phyloP scores from a whole-genome alignment of 2,888 invertebrate species.

The Heliconius cydno region DNA sequence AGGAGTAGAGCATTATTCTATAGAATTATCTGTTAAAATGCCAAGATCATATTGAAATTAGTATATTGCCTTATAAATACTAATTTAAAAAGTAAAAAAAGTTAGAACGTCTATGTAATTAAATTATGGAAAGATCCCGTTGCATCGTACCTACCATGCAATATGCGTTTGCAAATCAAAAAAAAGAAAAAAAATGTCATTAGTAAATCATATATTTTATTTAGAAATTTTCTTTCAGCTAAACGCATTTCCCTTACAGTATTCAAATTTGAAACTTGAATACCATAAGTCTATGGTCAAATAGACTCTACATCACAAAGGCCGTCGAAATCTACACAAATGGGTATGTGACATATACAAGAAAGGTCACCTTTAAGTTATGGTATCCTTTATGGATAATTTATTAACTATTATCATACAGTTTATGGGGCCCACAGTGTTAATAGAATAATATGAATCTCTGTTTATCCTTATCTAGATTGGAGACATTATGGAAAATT shows the following conservation, averaged over 20 bases:
- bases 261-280: background rate
- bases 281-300: background rate
- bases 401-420: conserved; percentile 21
- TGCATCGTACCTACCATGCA: background rate
- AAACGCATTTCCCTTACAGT: background rate
- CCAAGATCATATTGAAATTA: too few species aligned
- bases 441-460: conserved; percentile 15
- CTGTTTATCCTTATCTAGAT: background rate
- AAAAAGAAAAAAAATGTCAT: background rate
- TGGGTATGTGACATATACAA: conserved; percentile 20
- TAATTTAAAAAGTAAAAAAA: too few species aligned
- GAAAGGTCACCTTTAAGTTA: conserved; percentile 22
- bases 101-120: too few species aligned
- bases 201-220: background rate
- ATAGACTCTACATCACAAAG: background rate
- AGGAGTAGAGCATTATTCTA: too few species aligned
- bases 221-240: background rate
- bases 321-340: conserved; percentile 21
- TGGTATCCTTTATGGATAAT: conserved; percentile 27
- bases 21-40: too few species aligned
- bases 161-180: background rate
- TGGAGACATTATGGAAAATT: background rate
- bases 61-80: background rate
- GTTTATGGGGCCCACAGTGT: background rate
- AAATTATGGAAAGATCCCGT: background rate